These are phyloP conservation scores for Myodes glareolus DNA, from an alignment of 2,113 vertebrate species.

Conservation along the genomic window DNA sequence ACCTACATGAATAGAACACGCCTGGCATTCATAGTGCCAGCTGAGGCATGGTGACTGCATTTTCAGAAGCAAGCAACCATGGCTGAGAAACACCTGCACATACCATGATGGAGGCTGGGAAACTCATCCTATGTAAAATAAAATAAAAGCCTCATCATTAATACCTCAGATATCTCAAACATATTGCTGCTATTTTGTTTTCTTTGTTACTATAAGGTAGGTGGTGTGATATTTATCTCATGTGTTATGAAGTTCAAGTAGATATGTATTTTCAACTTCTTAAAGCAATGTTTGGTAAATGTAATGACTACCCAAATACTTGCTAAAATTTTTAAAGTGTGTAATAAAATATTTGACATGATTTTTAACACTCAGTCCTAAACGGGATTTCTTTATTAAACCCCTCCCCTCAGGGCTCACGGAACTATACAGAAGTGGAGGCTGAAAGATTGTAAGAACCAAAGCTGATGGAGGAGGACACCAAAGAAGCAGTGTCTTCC, in stretches of 20 bases:
- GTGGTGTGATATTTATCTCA: neutral
- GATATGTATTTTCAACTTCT: neutral
- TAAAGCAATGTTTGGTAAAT: neutral
- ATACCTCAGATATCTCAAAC: neutral
- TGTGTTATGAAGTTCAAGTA: neutral
- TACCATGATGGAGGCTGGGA: neutral
- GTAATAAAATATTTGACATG: neutral
- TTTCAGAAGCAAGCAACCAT: neutral
- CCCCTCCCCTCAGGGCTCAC: neutral
- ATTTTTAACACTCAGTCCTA: neutral
- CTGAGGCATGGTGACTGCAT: neutral
- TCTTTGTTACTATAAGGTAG: slow-evolving; percentile 27
- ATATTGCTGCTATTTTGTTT: neutral
- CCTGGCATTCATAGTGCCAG: neutral
- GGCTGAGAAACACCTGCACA: neutral
- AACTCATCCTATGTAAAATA: neutral
- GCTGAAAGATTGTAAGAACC: neutral
- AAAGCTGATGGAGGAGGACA: neutral
- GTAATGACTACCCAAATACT: neutral
- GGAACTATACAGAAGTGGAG: neutral
- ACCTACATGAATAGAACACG: neutral
- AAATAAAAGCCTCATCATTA: neutral
- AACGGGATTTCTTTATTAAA: neutral
- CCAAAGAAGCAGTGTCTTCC: neutral
- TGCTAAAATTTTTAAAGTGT: neutral